Evolutionary conservation across 2,113 vertebrate genomes (phyloP), one percentile per base, ranked within the genome.

Genomic region (Cervus canadensis): DNA sequence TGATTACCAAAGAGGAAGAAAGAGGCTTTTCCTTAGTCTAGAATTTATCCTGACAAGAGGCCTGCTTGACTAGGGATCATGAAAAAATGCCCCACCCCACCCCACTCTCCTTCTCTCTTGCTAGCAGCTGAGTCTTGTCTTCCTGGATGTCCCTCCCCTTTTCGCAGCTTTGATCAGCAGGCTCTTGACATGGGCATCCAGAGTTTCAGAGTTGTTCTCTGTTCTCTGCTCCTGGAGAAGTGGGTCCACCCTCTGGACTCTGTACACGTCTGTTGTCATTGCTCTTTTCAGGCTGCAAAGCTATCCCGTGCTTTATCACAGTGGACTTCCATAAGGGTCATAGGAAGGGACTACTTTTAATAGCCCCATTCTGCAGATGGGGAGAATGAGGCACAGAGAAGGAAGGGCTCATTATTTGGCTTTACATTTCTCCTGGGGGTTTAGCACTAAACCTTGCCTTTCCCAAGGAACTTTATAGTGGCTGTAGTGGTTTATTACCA

Each of bases 1-100:
- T 85, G 92, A 6, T 91, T 92, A 96, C 89, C 76, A 97, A 87
- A 84, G 79, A 97, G 96, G 81, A 97, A 64, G 59, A 92, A 26
- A 57, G 25, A 95, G 85, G 67, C 19, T 59, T 23, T 90, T 28
- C 48, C 30, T 87, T 11, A 0, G 45, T 62, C 94, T 62, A 50
- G 95, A 59, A 56, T 28, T 87, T 92, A 85, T 14, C 45, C 85
- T 76, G 40, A 91, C 16, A 60, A 86, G 40, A 89, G 33, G 28
- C 13, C 6, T 60, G n/a, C 57, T 91, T 57, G 45, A 76, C 12
- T 3, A 13, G 64, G 28, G 7, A 23, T 28, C 26, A n/a, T 78
- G 52, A 76, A 76, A 92, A 45, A 48, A n/a, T 33, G 23, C 12
- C 16, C 23, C 33, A 23, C n/a, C 54, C 54, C 11, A 43, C 48